A percentile compares a stretch with the other conserved stretches of the same genome.
Evolutionary conservation across 2,888 invertebrate species (phyloP).

Genomic region (Idaea dimidiata): DNA sequence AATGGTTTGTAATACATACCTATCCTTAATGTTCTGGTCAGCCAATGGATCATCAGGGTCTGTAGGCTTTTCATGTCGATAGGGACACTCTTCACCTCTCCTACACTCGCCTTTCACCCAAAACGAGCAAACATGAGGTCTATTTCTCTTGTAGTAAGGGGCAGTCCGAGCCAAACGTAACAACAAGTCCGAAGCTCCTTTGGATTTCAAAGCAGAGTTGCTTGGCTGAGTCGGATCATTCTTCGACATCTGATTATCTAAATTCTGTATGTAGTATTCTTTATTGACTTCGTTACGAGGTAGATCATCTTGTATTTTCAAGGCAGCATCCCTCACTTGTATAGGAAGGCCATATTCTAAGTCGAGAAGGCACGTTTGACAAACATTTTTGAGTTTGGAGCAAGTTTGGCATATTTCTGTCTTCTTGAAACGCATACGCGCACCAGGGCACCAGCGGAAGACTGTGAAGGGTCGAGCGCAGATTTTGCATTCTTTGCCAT

Average conservation of each 20-base stretch:
- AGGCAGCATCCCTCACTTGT: slow-evolving; percentile 94
- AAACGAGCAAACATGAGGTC: slow-evolving; percentile 97
- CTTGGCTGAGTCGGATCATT: slow-evolving; percentile 77
- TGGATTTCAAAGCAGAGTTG: slow-evolving; percentile 85
- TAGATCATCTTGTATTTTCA: slow-evolving; percentile 94
- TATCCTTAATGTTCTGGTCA: slow-evolving; percentile 96
- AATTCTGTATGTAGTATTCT: slow-evolving; percentile 95
- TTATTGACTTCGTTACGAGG: slow-evolving; percentile 97
- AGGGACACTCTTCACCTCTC: slow-evolving; percentile 97
- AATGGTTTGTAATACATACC: slow-evolving; percentile 54
- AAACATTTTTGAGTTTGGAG: slow-evolving; percentile 96
- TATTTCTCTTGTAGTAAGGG: slow-evolving; percentile 96
- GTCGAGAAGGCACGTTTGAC: slow-evolving; percentile 96
- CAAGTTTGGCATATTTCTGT: slow-evolving; percentile 98
- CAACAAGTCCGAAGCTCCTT: slow-evolving; percentile 90
- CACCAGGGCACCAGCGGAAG: slow-evolving; percentile 98
- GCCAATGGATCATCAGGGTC: slow-evolving; percentile 98
- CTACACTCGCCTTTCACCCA: slow-evolving; percentile 99
- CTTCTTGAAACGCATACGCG: slow-evolving; percentile 97
- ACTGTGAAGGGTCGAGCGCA: slow-evolving; percentile 97
- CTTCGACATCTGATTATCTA: slow-evolving; percentile 86
- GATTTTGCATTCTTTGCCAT: slow-evolving; percentile 97
- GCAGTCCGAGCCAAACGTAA: slow-evolving; percentile 94
- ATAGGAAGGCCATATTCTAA: slow-evolving; percentile 94
- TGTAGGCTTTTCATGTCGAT: slow-evolving; percentile 96